Evolutionary conservation across 2,888 invertebrate species (phyloP), one percentile per base, ranked within the genome.

Genomic region (Chloromyia formosa): DNA sequence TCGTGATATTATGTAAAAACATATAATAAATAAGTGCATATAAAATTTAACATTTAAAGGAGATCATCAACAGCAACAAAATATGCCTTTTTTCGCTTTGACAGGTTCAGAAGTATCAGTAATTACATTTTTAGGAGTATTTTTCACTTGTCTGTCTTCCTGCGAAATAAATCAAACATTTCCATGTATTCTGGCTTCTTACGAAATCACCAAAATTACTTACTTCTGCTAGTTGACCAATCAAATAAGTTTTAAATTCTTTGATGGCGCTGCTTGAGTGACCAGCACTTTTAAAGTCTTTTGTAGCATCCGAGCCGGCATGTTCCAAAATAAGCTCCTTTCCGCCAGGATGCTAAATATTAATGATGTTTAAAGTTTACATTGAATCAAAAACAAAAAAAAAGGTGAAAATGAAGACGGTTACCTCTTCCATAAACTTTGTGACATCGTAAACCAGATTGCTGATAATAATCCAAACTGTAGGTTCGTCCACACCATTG

Each of bases 391-490:
- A n/a, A n/a, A n/a, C n/a, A n/a, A n/a, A n/a, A n/a, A n/a, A n/a
- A n/a, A n/a, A 12, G 20, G 20, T 53, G n/a, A 35, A 35, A 35
- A 35, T 35, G 27, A 2, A 35, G 3, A 35, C 7, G 7, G 56
- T 58, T 82, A 91, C 91, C 85, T 90, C 87, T 7, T 87, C 80
- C 0, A 90, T 77, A 80, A 90, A 92, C 9, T 86, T 84, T 1
- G 91, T 91, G 78, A 92, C 87, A 83, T 93, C 91, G 80, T 92
- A 93, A 2, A 93, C 90, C 23, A 80, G 81, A 80, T 91, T 89
- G 80, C 88, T 89, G 78, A 90, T 86, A 27, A 92, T 86, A 61
- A 92, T 82, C 93, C 93, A 93, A 0, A 87, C 82, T 0, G 87
- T 86, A 0, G 86, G 80, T 2, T 87, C 88, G 49, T 87, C 85